phyloP scores from a whole-genome alignment of 2,888 invertebrate species.

The Brenthis daphne region DNA sequence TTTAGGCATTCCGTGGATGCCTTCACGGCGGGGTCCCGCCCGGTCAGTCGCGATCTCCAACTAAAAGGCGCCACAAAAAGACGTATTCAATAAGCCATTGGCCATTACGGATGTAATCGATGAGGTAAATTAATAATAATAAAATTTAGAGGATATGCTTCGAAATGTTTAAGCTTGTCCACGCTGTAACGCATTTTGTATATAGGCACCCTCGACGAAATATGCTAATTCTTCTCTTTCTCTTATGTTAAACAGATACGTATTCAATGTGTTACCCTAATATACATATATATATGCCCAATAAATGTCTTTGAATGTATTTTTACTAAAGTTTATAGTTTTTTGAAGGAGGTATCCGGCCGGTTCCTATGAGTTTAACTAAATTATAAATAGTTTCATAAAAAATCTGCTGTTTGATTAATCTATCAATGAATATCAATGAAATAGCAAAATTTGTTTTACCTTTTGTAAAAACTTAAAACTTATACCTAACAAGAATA shows the following conservation, averaged over 20 bases:
- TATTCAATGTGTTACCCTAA: not conserved
- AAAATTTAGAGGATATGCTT: constrained; percentile 61
- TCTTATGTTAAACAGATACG: constrained; percentile 12
- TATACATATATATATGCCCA: not conserved
- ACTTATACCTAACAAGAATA: too few species aligned
- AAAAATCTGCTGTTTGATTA: too few species aligned
- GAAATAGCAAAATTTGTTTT: too few species aligned
- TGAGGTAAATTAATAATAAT: constrained; percentile 80
- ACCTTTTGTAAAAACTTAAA: too few species aligned
- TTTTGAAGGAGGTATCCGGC: too few species aligned
- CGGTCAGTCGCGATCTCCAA: constrained; percentile 77
- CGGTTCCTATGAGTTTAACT: too few species aligned
- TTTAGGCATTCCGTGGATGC: constrained; percentile 80
- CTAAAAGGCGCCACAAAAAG: constrained; percentile 82
- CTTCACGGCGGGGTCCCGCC: constrained; percentile 74
- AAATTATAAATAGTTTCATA: too few species aligned
- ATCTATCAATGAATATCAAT: too few species aligned
- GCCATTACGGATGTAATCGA: constrained; percentile 79
- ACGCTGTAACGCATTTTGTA: constrained; percentile 13
- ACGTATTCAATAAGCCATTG: constrained; percentile 79
- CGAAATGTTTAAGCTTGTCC: constrained; percentile 27
- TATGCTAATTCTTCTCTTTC: constrained; percentile 3
- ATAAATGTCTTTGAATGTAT: not conserved
- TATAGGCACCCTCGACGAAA: not conserved
- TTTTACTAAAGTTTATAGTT: not conserved